Evolutionary conservation across 2,888 invertebrate genomes (phyloP), one percentile per base, ranked within the genome.

Genomic region (Podotricha telesiphe): DNA sequence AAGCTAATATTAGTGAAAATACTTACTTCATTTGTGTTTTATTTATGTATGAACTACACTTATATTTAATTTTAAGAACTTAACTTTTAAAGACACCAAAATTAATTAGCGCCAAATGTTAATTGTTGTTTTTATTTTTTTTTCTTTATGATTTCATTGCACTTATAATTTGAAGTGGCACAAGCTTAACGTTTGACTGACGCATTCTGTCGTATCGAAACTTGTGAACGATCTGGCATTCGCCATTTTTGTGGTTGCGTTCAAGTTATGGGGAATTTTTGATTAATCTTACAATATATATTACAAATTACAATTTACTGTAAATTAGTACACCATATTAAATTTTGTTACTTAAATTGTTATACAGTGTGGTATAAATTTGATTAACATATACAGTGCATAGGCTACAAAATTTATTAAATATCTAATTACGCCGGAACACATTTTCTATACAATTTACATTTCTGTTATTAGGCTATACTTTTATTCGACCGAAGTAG

Each of bases 11-110:
- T 8, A 53, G 59, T 58, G 47, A 53, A 62, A 58, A 65, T 63
- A 75, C 76, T 76, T 71, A 76, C 76, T 76, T 76, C 76, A 76
- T 76, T 76, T 74, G 76, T 73, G 65, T 64, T 55, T 66, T 61
- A 66, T 62, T 69, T 58, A 10, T 28, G 48, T 58, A 48, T 63
- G 55, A 67, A 67, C 61, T 71, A 48, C 66, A 19, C 17, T 34
- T 37, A 34, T 55, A 55, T 37, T 34, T 37, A 17, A 11, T 55
- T 63, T 45, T 58, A 51, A 67, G 59, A 53, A 68, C 62, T 68
- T n/a, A 59, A 59, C 10, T 34, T 5, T 17, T 34, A n/a, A 6
- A 22, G 65, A 59, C 69, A 70, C 72, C n/a, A n/a, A n/a, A n/a
- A n/a, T n/a, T n/a, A 66, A 50, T 48, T 64, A 62, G 53, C 37